Evolutionary conservation across 2,888 invertebrate genomes (phyloP).

Genomic region (Dasysyrphus albostriatus): DNA sequence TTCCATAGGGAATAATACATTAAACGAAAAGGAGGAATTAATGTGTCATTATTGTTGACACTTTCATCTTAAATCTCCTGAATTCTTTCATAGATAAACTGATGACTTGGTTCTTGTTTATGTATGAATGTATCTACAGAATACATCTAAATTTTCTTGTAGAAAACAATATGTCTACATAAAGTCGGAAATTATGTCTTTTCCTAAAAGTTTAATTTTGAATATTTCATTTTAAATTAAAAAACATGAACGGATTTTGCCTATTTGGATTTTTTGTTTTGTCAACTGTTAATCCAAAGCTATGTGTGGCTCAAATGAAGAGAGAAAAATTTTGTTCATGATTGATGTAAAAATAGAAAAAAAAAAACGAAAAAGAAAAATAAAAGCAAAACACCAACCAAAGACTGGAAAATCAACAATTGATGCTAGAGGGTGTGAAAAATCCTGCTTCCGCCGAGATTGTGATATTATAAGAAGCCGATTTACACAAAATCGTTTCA

Average conservation of each 20-base stretch:
- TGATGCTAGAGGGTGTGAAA: conserved; percentile 48
- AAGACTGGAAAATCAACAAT: conserved; percentile 33
- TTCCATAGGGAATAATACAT: conserved; percentile 23
- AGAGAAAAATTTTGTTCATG: conserved; percentile 25
- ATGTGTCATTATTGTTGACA: conserved; percentile 65
- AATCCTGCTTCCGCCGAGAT: conserved; percentile 21
- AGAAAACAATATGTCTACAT: conserved; percentile 34
- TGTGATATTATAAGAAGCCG: conserved; percentile 19
- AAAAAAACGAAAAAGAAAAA: neutral
- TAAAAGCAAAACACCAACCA: neutral
- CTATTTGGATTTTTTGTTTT: conserved; percentile 9
- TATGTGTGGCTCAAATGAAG: conserved; percentile 1
- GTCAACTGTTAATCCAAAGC: conserved; percentile 18
- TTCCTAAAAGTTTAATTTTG: conserved; percentile 53
- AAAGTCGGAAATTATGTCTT: conserved; percentile 27
- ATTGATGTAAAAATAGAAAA: conserved; percentile 41
- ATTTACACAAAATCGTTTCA: conserved; percentile 23
- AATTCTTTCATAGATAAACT: neutral
- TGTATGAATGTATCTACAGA: too few species aligned
- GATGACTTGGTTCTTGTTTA: neutral
- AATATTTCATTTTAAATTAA: conserved; percentile 66
- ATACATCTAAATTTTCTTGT: neutral
- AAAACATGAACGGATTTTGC: conserved; percentile 48
- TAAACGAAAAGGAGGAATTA: conserved; percentile 60
- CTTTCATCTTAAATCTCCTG: conserved; percentile 24